Percentiles rank a stretch among this genome's conserved stretches.
Conservation (phyloP, 1,140 invertebrate genomes). For the Hycleus phaleratus region DNA sequence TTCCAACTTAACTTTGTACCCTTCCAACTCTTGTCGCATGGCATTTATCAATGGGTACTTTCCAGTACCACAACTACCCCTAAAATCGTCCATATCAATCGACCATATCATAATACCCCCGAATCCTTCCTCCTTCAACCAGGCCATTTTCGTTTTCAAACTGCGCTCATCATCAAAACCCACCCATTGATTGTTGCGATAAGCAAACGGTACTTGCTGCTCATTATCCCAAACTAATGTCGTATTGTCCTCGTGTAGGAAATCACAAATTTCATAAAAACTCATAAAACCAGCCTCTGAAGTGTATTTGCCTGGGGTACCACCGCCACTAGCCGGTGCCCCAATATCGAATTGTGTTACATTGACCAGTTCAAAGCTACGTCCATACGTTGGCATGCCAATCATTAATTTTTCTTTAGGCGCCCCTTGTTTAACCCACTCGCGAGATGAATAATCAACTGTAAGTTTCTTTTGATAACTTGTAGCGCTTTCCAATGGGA, state of each 20-base stretch:
- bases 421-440: conserved; percentile 91
- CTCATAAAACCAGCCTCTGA: conserved; percentile 85
- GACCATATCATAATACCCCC: conserved; percentile 98
- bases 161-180: conserved; percentile 93
- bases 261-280: conserved; percentile 93
- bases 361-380: conserved; percentile 89
- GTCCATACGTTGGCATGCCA: conserved; percentile 90
- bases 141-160: conserved; percentile 87
- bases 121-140: conserved; percentile 88
- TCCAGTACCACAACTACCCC: conserved; percentile 78
- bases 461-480: conserved; percentile 86
- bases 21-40: conserved; percentile 75
- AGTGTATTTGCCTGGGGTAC: conserved; percentile 75
- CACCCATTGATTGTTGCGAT: conserved; percentile 87
- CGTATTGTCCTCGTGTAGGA: conserved; percentile 83
- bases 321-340: conserved; percentile 80
- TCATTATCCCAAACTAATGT: conserved; percentile 94
- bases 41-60: conserved; percentile 85
- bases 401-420: conserved; percentile 93
- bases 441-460: conserved; percentile 81
- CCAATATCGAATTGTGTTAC: conserved; percentile 86
- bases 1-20: conserved; percentile 76
- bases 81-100: conserved; percentile 92
- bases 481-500: conserved; percentile 78
- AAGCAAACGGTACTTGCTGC: conserved; percentile 91